Conservation (phyloP, 2,888 invertebrate genomes). For the Choristoneura rosaceana region DNA sequence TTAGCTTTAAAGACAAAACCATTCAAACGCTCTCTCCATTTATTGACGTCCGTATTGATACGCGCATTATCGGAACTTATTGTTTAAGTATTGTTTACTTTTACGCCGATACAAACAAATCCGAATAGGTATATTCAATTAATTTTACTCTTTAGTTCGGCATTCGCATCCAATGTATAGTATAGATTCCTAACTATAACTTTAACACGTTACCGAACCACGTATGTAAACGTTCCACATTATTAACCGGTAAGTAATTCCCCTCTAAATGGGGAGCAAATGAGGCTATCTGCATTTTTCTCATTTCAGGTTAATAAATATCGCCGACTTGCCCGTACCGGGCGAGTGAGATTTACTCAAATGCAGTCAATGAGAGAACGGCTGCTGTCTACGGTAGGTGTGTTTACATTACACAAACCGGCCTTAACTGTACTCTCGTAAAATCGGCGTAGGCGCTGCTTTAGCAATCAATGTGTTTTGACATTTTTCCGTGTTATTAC, state of each 20-base stretch:
- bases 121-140: background rate
- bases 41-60: background rate
- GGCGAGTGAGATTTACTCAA: constrained; percentile 68
- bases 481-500: constrained; percentile 4
- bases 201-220: background rate
- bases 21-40: background rate
- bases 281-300: constrained; percentile 69
- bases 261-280: constrained; percentile 54
- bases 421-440: constrained; percentile 41
- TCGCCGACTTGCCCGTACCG: constrained; percentile 63
- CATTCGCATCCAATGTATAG: constrained; percentile 11
- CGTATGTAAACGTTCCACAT: constrained; percentile 43
- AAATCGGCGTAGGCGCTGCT: constrained; percentile 35
- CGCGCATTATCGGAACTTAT: background rate
- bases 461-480: constrained; percentile 20
- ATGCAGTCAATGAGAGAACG: constrained; percentile 60
- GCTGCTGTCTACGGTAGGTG: constrained; percentile 43
- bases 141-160: background rate
- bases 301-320: constrained; percentile 81
- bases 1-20: background rate
- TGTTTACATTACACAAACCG: constrained; percentile 34
- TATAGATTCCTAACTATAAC: constrained; percentile 16
- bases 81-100: background rate
- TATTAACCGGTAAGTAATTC: constrained; percentile 45
- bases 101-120: constrained; percentile 1